Base-by-base conservation (phyloP, 2,797 vertebrate species). In the Echiichthys vipera region DNA sequence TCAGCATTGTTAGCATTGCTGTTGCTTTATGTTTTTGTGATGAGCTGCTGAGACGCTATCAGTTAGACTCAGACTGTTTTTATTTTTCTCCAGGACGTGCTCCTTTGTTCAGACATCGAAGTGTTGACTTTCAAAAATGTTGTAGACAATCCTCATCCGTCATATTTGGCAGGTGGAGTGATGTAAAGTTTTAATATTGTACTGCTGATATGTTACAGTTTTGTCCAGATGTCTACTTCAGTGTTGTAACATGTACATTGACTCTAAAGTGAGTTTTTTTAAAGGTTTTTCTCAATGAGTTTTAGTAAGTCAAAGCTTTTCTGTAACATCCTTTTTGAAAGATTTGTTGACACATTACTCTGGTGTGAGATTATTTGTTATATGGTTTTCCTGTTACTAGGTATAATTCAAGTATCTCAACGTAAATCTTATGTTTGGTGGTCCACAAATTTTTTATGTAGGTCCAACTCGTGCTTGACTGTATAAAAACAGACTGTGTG, bases 1-100 rank as follows among this genome's bases (percentile, higher is more conserved):
- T 79, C 76, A 64, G 43, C 74, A 30, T 70, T 65, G 55, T 68
- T 18, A 51, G 39, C 43, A 65, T 58, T 62, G 36, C 30, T 77
- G 40, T 57, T 12, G 58, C 39, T n/a, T 40, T 57, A 36, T 71
- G 51, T 57, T 78, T n/a, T 68, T 67, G 40, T 54, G 47, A 70
- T 32, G 39, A 71, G 54, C 43, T 2, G 18, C 20, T 20, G 10
- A 3, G 49, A 51, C 34, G 63, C 11, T 32, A 34, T 61, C 18
- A 24, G 27, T 61, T 7, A 46, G 42, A 46, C 63, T 36, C 2
- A 11, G 8, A 24, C 34, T 13, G 24, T 13, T 30, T 13, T 55
- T 56, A 61, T 39, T 50, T n/a, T 73, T 65, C 61, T 47, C 27
- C 14, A 9, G 32, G 53, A n/a, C 0, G 32, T 67, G 42, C 32